phyloP scores from a whole-genome alignment of 2,113 vertebrate species.

The Hemiprocne comata region DNA sequence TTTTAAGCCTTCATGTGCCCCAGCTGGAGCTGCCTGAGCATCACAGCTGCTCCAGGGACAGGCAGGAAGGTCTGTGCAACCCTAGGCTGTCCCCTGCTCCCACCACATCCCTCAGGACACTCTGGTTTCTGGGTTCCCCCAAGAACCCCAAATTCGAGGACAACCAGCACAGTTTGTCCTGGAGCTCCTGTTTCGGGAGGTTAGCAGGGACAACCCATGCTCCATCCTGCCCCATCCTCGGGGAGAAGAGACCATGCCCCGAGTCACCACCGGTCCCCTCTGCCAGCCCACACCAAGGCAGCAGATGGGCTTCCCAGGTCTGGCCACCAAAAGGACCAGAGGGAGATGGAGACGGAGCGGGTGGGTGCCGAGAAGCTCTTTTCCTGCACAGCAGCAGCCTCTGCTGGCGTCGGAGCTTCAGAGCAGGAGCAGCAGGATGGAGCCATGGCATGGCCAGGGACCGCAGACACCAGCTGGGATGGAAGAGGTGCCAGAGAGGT shows the following conservation, averaged over 20 bases:
- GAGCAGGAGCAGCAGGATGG: neutral
- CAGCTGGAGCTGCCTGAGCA: neutral
- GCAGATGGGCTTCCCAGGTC: neutral
- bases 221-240: fast-evolving
- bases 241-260: too few species aligned
- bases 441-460: fast-evolving
- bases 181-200: neutral
- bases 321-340: fast-evolving
- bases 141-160: neutral
- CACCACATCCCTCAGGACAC: neutral
- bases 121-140: neutral
- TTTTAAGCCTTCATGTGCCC: neutral
- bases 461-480: fast-evolving
- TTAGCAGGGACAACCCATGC: neutral
- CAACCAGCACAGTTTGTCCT: neutral
- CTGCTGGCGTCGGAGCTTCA: neutral
- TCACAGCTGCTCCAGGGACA: fast-evolving
- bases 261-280: fast-evolving
- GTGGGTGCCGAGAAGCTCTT: neutral
- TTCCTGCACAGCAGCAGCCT: slow-evolving; percentile 46
- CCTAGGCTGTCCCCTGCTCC: neutral
- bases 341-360: neutral
- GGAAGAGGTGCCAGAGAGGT: too few species aligned
- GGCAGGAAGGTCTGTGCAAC: neutral
- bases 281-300: fast-evolving